Evolutionary conservation across 92 coral and sea anemone species (phyloP), one percentile per base, ranked within the genome.

Genomic region (Zoanthus solanderi): DNA sequence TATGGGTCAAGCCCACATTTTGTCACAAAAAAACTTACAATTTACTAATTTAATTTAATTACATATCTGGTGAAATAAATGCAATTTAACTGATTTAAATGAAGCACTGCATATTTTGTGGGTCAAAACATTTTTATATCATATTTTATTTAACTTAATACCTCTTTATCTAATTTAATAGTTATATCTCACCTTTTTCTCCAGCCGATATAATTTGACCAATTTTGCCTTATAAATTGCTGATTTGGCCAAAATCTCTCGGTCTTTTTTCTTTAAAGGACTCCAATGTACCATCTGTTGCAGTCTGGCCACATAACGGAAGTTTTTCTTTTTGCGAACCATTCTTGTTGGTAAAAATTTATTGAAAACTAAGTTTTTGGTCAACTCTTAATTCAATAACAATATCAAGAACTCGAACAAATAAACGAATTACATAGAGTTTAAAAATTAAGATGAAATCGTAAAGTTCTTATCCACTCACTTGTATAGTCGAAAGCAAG

Each of bases 201-300:
- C 32, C 73, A 79, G 84, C 18, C 72, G 84, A 79, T 68, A 45
- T 47, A 79, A 45, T 48, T 79, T 79, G 58, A 68, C 68, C 56
- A 16, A 16, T 79, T 79, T 79, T 29, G 84, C 68, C 30, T 68
- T 29, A 54, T 54, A 79, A n/a, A 56, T 8, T 34, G 67, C 84
- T 28, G 72, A 79, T 68, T 23, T 79, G 37, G 69, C 13, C 69
- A 79, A 56, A 54, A 79, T 79, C 84, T 79, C 67, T n/a, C 18
- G 31, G 0, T 79, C 72, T 54, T 23, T 54, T 79, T 68, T 79
- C 68, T 79, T 79, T 30, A 79, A 28, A n/a, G 84, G 84, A 79
- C 84, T 79, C 16, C 84, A 48, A 79, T 79, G 84, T 53, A 79
- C 73, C 34, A 79, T 10, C 68, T 79, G 73, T 45, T 79, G 84